A percentile compares a stretch with the other conserved stretches of the same genome.
Conservation (phyloP, 1,140 invertebrate genomes). For the Cyclargus thomasi region DNA sequence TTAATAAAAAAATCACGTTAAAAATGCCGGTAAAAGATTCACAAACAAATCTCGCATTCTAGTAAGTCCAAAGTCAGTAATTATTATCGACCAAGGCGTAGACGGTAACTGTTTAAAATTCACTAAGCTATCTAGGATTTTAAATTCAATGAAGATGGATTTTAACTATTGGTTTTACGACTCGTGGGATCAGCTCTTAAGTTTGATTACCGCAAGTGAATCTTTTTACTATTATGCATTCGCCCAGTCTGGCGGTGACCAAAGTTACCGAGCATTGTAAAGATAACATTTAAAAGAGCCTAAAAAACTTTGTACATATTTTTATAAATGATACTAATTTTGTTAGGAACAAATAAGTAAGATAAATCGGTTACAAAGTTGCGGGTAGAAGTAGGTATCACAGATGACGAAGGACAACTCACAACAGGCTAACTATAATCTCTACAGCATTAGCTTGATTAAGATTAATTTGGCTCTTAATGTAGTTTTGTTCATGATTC, state of each 20-base stretch:
- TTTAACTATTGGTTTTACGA: background rate
- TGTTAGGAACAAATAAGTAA: conserved; percentile 35
- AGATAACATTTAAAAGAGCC: too few relatives aligned
- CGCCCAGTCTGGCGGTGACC: too few relatives aligned
- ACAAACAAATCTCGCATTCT: background rate
- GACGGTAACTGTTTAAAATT: background rate
- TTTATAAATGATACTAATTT: conserved; percentile 5
- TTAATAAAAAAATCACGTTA: too few relatives aligned
- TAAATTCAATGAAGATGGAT: background rate
- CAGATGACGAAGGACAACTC: conserved; percentile 39
- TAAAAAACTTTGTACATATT: background rate
- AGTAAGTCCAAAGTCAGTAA: background rate
- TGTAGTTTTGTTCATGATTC: conserved; percentile 13
- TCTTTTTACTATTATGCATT: too few relatives aligned
- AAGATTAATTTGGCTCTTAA: conserved; percentile 35
- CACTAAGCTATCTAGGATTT: background rate
- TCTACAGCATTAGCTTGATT: conserved; percentile 41
- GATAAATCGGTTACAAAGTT: conserved; percentile 42
- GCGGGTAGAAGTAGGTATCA: conserved; percentile 34
- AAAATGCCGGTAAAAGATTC: background rate
- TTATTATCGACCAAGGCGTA: background rate
- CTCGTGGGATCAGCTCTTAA: background rate
- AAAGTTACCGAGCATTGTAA: too few relatives aligned
- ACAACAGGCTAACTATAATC: conserved; percentile 37
- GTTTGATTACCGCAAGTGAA: background rate